Base-by-base conservation (phyloP, 2,113 vertebrate genomes). In the Paratilapia polleni region DNA sequence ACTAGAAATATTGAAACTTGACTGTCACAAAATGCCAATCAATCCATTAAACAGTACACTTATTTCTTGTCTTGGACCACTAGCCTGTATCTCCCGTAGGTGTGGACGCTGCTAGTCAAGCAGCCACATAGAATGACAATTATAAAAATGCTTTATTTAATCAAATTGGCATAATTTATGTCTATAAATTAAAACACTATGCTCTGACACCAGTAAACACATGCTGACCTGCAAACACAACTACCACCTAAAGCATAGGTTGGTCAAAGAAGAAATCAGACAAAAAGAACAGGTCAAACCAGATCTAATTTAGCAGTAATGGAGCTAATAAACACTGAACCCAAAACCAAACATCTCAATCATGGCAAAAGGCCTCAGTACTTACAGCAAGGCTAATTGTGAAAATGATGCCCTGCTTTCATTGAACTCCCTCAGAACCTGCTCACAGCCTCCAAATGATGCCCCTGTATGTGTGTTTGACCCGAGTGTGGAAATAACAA, bases 371-470 rank as follows among this genome's bases (percentile, higher is more conserved):
- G 56, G 78, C 86, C 81, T 80, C 56, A 24, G 57, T 43, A 87
- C 62, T 88, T 88, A 64, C 31, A 81, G 77, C 22, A 8, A 34
- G 66, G 49, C 83, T 82, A 90, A 92, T 92, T 86, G 57, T 80
- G 82, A 85, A 92, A 93, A 91, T 75, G 81, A 88, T 76, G 85
- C 70, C 81, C 59, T 63, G 80, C 54, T 86, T 91, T 77, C 90
- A 87, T 87, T 93, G 91, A 94, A 92, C 94, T 92, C 74, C 59
- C n/a, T 43, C 47, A 92, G 93, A 95, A 92, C 94, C 85, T 81
- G 14, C 58, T 52, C 62, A 31, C 49, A 59, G 12, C 60, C 31
- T 83, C 89, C 38, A 89, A 85, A 86, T 74, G 81, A 88, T 68
- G 88, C 58, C 87, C 87, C 58, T 2, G 31, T 57, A 57, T 88